These are phyloP conservation scores for Catharus ustulatus DNA, from an alignment of 2,797 vertebrate genomes.

Conservation along the genomic window DNA sequence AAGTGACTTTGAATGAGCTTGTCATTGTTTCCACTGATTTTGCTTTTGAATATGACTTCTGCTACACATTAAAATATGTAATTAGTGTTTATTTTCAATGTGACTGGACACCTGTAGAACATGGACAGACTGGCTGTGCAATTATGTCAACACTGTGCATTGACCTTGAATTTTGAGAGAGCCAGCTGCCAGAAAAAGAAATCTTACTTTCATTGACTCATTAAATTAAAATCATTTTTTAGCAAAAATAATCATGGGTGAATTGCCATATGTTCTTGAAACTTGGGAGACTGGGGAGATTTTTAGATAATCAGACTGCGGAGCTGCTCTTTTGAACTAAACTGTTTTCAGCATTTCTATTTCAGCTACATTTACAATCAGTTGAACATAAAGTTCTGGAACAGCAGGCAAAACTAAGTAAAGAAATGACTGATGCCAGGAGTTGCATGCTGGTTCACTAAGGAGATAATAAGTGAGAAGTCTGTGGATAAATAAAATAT, in stretches of 20 bases:
- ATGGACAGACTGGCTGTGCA: background rate
- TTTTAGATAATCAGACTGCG: background rate
- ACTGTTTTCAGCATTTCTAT: background rate
- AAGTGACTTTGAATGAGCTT: background rate
- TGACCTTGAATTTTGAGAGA: constrained; percentile 40
- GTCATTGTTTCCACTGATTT: background rate
- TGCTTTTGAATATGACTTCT: background rate
- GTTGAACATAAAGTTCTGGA: background rate
- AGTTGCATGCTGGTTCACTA: background rate
- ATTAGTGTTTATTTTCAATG: background rate
- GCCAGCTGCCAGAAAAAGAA: background rate
- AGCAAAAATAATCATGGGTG: constrained; percentile 15
- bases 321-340: background rate
- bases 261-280: constrained; percentile 32
- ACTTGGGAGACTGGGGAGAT: background rate
- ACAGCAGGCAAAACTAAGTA: background rate
- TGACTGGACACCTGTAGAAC: background rate
- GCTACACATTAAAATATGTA: background rate
- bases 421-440: background rate
- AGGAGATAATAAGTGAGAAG: background rate
- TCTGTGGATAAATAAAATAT: background rate
- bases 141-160: background rate
- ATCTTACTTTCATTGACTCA: constrained; percentile 34
- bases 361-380: background rate
- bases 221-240: constrained; percentile 48